Percentiles rank a stretch among this genome's conserved stretches.
Evolutionary conservation across 30 jellyfish, hydroid and myxozoan genomes (phyloP).

Genomic region (Pelagia noctiluca): DNA sequence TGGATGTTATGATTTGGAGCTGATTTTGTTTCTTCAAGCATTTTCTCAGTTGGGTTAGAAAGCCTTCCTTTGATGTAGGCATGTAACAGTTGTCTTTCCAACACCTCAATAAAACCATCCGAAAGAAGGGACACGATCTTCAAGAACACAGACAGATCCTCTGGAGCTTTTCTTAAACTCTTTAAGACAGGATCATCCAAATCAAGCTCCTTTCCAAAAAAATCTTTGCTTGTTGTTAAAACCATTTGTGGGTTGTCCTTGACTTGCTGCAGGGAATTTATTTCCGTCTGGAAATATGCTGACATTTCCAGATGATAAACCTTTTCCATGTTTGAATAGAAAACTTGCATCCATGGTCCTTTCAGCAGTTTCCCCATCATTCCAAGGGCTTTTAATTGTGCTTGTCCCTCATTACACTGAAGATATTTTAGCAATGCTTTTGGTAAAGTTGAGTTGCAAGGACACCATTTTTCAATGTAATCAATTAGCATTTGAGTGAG

Average conservation of each 20-base stretch:
- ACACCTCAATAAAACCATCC: no score
- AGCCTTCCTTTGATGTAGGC: not conserved
- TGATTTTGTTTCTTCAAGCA: conserved; percentile 5
- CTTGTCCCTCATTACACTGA: not conserved
- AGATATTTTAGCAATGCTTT: no score
- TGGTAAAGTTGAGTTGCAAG: no score
- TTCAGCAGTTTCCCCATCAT: not conserved
- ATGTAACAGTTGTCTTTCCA: conserved; percentile 6
- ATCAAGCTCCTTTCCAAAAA: not conserved
- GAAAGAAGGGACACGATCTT: not conserved
- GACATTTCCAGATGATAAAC: not conserved
- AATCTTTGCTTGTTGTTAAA: not conserved
- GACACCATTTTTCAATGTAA: not conserved
- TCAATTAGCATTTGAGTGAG: not conserved
- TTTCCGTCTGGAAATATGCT: not conserved
- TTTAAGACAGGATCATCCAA: not conserved
- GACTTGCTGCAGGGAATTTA: not conserved
- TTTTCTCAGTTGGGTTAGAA: conserved; percentile 5
- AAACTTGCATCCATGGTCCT: not conserved
- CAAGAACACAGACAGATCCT: not conserved
- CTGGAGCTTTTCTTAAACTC: not conserved
- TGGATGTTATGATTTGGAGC: no score
- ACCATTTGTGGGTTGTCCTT: not conserved
- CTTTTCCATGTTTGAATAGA: not conserved
- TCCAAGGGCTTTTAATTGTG: not conserved